Evolutionary conservation across 2,888 invertebrate genomes (phyloP).

Genomic region (Furcula furcula): DNA sequence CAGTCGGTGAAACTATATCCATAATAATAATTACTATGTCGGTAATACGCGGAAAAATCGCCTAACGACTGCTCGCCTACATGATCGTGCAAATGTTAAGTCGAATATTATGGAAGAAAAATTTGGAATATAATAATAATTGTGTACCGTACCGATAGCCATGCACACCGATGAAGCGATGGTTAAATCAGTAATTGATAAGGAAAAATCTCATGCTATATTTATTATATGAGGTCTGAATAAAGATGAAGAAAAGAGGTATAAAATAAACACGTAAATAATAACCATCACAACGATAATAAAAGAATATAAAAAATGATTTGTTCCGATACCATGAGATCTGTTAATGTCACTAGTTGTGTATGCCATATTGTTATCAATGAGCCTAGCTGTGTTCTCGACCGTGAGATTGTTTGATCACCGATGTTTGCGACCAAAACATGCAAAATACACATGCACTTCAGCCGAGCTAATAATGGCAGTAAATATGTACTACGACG

Average conservation of each 20-base stretch:
- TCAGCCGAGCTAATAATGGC: slow-evolving; percentile 37
- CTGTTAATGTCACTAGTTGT: slow-evolving; percentile 39
- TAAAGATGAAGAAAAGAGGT: slow-evolving; percentile 46
- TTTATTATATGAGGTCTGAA: slow-evolving; percentile 72
- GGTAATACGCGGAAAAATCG: slow-evolving; percentile 21
- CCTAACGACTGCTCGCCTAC: slow-evolving; percentile 64
- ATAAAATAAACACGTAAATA: slow-evolving; percentile 46
- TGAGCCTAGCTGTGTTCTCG: slow-evolving; percentile 36
- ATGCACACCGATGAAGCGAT: slow-evolving; percentile 73
- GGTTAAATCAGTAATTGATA: slow-evolving; percentile 40
- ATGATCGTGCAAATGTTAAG: slow-evolving; percentile 62
- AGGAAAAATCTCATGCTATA: slow-evolving; percentile 59
- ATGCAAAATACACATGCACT: slow-evolving; percentile 62
- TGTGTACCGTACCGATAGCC: slow-evolving; percentile 60
- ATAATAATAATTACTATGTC: slow-evolving; percentile 22
- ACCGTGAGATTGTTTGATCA: slow-evolving; percentile 36
- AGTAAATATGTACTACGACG: slow-evolving; percentile 39
- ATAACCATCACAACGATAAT: slow-evolving; percentile 48
- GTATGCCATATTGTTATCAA: slow-evolving; percentile 31
- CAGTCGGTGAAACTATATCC: slow-evolving; percentile 53
- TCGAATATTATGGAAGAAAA: slow-evolving; percentile 44
- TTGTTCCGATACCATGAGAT: slow-evolving; percentile 36
- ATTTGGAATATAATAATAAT: slow-evolving; percentile 52
- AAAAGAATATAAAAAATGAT: slow-evolving; percentile 34
- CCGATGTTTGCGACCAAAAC: slow-evolving; percentile 38